Conservation (phyloP, 2,797 vertebrate species). For the Phoxinus dragarum region DNA sequence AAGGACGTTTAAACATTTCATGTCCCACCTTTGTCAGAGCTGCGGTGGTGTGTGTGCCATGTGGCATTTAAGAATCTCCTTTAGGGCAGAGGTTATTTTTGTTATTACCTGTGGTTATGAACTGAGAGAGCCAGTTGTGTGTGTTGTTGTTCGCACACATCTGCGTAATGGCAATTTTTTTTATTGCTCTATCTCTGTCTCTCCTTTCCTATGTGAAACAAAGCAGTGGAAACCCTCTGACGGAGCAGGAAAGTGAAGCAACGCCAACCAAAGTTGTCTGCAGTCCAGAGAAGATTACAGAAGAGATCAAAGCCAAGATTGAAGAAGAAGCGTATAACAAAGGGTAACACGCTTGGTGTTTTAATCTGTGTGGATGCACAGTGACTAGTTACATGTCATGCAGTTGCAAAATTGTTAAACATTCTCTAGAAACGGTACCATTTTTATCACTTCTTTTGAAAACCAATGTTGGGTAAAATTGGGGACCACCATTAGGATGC, state of each 20-base stretch:
- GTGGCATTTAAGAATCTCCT: constrained; percentile 39
- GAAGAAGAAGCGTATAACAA: constrained; percentile 94
- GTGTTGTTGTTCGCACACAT: constrained; percentile 9
- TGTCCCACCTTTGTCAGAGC: constrained; percentile 37
- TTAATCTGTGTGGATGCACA: background rate
- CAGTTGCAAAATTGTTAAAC: constrained; percentile 4
- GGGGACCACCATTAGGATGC: background rate
- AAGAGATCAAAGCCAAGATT: constrained; percentile 89
- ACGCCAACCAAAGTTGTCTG: constrained; percentile 72
- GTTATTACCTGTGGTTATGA: constrained; percentile 44
- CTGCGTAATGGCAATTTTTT: constrained; percentile 49
- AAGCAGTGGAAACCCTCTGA: constrained; percentile 86
- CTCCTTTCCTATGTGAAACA: constrained; percentile 78
- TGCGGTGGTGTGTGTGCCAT: constrained; percentile 29
- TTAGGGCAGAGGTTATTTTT: constrained; percentile 48
- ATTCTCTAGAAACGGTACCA: background rate
- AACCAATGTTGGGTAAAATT: too few relatives aligned
- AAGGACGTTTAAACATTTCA: constrained; percentile 40
- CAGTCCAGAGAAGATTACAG: constrained; percentile 84
- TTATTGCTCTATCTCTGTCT: constrained; percentile 61
- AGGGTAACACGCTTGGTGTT: constrained; percentile 75
- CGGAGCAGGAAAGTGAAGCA: constrained; percentile 83
- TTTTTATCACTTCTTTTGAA: background rate
- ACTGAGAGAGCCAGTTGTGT: constrained; percentile 31
- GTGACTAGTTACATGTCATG: background rate